These are phyloP conservation scores for Drosophila chauvacae DNA, from an alignment of 1,140 invertebrate genomes.

Conservation along the genomic window DNA sequence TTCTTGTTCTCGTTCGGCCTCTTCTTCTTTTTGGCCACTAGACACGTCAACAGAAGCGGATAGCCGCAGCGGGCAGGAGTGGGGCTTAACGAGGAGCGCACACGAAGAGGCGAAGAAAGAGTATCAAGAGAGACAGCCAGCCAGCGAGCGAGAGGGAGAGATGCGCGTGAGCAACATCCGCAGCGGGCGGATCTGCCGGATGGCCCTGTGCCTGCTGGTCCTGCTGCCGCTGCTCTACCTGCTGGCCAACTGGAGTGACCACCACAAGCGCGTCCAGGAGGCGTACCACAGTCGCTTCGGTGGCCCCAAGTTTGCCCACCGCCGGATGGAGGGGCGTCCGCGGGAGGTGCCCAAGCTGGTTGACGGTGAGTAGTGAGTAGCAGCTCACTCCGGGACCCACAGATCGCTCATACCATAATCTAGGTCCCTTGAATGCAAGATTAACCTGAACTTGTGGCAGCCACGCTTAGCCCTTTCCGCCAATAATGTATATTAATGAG, in stretches of 20 bases:
- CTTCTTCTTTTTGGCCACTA: slow-evolving; percentile 24
- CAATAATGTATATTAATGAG: neutral
- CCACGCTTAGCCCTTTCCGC: neutral
- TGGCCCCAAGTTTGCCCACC: slow-evolving; percentile 61
- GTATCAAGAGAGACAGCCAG: neutral
- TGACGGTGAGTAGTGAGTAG: slow-evolving; percentile 77
- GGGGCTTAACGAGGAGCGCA: neutral
- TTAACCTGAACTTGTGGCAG: neutral
- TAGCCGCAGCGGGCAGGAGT: slow-evolving; percentile 1
- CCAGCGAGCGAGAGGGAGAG: neutral
- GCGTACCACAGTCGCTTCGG: slow-evolving; percentile 73
- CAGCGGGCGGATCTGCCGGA: slow-evolving; percentile 83
- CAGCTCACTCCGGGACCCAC: neutral
- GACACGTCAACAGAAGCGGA: slow-evolving; percentile 70
- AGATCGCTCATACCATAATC: neutral
- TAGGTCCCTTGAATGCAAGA: neutral
- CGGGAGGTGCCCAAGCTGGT: slow-evolving; percentile 76
- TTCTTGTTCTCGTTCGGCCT: slow-evolving; percentile 33
- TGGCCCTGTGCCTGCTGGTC: slow-evolving; percentile 70
- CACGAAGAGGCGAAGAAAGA: neutral
- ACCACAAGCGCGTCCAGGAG: slow-evolving; percentile 76
- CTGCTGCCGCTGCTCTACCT: slow-evolving; percentile 84
- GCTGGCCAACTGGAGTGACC: slow-evolving; percentile 83
- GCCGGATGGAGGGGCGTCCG: slow-evolving; percentile 69
- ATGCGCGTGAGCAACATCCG: slow-evolving; percentile 84